These are phyloP conservation scores for Theonella swinhoei DNA, from an alignment of 37 sponge, comb jelly and placozoan species.

Conservation along the genomic window DNA sequence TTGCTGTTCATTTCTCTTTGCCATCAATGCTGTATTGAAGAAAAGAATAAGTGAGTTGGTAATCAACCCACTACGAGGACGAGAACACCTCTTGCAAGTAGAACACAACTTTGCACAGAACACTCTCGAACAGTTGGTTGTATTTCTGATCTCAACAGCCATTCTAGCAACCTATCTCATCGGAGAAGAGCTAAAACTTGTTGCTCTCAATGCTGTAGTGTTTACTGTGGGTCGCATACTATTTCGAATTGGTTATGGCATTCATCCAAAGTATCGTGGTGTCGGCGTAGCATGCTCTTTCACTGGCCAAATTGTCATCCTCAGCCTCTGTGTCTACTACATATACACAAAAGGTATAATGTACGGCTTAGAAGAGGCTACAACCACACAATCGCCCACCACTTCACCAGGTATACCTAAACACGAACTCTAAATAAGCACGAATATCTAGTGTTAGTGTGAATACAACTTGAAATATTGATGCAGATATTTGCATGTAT, in stretches of 20 bases:
- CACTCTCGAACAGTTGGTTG: constrained; percentile 54
- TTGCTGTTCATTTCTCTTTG: background rate
- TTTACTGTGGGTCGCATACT: constrained; percentile 47
- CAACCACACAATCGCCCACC: background rate
- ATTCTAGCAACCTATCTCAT: constrained; percentile 16
- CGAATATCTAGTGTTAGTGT: too few species aligned
- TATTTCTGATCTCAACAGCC: background rate
- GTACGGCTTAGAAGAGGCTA: background rate
- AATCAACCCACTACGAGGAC: constrained; percentile 44
- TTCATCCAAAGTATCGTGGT: constrained; percentile 29
- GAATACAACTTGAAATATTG: too few species aligned
- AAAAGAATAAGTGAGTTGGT: background rate
- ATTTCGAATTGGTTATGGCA: constrained; percentile 51
- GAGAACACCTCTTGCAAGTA: constrained; percentile 45
- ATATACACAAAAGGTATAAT: constrained; percentile 47
- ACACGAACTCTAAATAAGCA: background rate
- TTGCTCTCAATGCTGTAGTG: constrained; percentile 32
- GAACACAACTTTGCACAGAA: constrained; percentile 46
- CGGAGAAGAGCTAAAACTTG: constrained; percentile 42
- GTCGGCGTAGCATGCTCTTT: constrained; percentile 34
- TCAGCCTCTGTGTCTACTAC: constrained; percentile 20
- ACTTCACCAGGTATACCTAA: background rate
- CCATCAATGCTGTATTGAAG: background rate
- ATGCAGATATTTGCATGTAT: background rate
- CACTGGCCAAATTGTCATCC: background rate